phyloP scores from a whole-genome alignment of 2,113 vertebrate genomes.

The Fulmarus glacialis region DNA sequence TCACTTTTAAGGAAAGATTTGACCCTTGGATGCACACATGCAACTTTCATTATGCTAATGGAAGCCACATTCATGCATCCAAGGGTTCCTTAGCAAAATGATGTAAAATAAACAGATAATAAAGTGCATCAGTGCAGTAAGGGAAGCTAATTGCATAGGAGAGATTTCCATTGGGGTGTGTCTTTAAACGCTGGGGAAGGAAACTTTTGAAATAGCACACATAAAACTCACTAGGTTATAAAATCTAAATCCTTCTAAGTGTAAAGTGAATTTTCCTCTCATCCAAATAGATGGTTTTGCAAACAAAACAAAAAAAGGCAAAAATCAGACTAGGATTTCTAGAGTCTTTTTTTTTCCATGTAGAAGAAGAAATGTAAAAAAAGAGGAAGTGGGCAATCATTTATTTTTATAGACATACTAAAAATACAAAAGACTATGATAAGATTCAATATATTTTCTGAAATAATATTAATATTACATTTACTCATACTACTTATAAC shows the following conservation, averaged over 20 bases:
- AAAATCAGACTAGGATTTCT: not conserved
- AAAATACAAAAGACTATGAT: not conserved
- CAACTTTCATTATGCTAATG: constrained; percentile 50
- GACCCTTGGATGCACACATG: constrained; percentile 40
- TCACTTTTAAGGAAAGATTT: constrained; percentile 46
- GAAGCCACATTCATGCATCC: constrained; percentile 11
- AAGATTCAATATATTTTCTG: not conserved
- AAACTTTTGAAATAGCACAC: not conserved
- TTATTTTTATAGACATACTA: not conserved
- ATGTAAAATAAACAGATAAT: constrained; percentile 54
- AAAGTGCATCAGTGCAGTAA: constrained; percentile 8
- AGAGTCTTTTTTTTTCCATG: not conserved
- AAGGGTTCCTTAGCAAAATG: constrained; percentile 3
- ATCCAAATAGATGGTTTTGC: not conserved
- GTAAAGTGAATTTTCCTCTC: not conserved
- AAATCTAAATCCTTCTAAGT: not conserved
- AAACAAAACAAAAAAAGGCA: not conserved
- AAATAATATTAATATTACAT: not conserved
- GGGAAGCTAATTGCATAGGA: not conserved
- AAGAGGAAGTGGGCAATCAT: fast-evolving
- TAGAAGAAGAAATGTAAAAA: not conserved
- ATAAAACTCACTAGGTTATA: not conserved
- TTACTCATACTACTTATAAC: not conserved
- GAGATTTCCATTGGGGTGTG: not conserved
- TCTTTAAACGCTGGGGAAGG: not conserved